These are phyloP conservation scores for Pomatorhinus ruficollis DNA, from an alignment of 2,113 vertebrate species.

Conservation along the genomic window DNA sequence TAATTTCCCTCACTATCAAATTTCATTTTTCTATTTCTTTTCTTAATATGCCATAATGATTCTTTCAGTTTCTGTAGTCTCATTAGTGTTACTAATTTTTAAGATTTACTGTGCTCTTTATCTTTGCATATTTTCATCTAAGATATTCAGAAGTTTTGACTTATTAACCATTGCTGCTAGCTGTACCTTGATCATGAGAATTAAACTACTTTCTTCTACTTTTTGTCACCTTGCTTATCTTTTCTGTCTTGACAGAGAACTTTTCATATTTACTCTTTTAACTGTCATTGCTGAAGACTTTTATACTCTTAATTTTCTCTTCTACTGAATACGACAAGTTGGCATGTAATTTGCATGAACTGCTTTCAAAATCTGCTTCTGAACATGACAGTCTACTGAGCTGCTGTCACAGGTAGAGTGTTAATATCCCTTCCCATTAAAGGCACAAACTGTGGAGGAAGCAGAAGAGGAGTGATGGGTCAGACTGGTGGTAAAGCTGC, in stretches of 20 bases:
- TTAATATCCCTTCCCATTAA: conserved; percentile 35
- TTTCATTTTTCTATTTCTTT: neutral
- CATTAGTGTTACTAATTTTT: neutral
- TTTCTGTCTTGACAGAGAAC: neutral
- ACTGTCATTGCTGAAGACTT: conserved; percentile 12
- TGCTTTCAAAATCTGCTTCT: conserved; percentile 33
- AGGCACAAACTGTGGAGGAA: neutral
- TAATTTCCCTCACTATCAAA: neutral
- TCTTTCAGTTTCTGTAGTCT: neutral
- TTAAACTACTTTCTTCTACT: neutral
- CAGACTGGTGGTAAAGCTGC: neutral
- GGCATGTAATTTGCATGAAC: conserved; percentile 40
- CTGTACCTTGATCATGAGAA: neutral
- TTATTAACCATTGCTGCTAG: neutral
- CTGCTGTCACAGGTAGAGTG: conserved; percentile 24
- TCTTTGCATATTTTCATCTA: neutral
- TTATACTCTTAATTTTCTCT: neutral
- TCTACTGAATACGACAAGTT: neutral
- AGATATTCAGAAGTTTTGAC: neutral
- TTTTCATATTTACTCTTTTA: neutral
- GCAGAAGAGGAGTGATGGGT: neutral
- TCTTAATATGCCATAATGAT: neutral
- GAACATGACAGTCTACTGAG: conserved; percentile 57
- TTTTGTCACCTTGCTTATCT: neutral
- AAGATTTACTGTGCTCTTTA: neutral